Evolutionary conservation across 2,797 vertebrate genomes (phyloP).

Genomic region (Pseudocheirus occidentalis): DNA sequence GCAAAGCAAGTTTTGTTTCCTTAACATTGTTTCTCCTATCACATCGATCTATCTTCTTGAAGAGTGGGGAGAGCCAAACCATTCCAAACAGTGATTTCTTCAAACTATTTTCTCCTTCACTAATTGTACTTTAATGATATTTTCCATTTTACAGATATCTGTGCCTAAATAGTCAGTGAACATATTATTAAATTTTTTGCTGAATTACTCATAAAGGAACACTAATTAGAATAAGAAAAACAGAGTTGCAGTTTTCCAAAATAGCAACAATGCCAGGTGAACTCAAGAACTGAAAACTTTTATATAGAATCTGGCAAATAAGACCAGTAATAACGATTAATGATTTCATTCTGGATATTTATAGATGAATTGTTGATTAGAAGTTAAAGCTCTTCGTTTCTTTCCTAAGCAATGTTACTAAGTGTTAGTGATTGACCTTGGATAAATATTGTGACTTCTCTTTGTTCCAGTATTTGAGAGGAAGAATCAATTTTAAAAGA

Average conservation of each 20-base stretch:
- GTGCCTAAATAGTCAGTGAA: constrained; percentile 72
- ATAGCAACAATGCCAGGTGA: constrained; percentile 73
- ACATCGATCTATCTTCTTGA: constrained; percentile 30
- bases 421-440: constrained; percentile 54
- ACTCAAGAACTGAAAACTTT: constrained; percentile 70
- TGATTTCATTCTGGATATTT: constrained; percentile 64
- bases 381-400: constrained; percentile 34
- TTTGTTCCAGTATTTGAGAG: constrained; percentile 42
- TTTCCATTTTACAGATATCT: constrained; percentile 70
- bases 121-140: constrained; percentile 68
- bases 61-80: constrained; percentile 29
- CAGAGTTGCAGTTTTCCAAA: constrained; percentile 76
- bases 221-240: constrained; percentile 78
- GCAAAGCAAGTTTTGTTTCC: constrained; percentile 31
- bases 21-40: constrained; percentile 59
- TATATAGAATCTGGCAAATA: constrained; percentile 70
- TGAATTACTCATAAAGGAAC: constrained; percentile 74
- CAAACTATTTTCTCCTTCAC: constrained; percentile 45
- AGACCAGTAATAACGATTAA: constrained; percentile 73
- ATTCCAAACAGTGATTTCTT: constrained; percentile 47
- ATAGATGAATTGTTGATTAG: constrained; percentile 47
- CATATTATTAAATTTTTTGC: constrained; percentile 72
- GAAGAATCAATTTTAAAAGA: not conserved
- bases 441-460: constrained; percentile 31
- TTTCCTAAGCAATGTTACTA: constrained; percentile 57